Conservation (phyloP, 2,797 vertebrate species). For the Acanthurus lineatus region DNA sequence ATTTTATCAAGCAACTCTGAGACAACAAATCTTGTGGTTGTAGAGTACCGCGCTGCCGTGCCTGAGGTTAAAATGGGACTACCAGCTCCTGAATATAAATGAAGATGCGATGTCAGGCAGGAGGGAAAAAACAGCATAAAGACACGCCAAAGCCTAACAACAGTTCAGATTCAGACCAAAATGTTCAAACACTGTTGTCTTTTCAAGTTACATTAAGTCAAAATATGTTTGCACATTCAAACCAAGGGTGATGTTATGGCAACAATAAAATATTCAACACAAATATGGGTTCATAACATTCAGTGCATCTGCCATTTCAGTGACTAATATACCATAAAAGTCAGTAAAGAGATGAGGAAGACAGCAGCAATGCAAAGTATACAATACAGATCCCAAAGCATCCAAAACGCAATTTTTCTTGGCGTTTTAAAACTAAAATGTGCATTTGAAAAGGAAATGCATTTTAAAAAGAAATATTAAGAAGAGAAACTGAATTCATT, state of each 20-base stretch:
- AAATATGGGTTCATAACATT: neutral
- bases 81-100: constrained; percentile 56
- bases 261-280: neutral
- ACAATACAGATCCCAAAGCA: neutral
- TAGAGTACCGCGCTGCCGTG: neutral
- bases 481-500: neutral
- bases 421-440: neutral
- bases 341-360: neutral
- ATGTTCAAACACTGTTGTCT: constrained; percentile 11
- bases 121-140: constrained; percentile 13
- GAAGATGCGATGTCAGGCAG: constrained; percentile 18
- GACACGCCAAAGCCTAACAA: constrained; percentile 4
- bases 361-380: no score
- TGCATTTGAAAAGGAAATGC: neutral
- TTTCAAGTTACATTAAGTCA: constrained; percentile 7
- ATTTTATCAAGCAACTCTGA: neutral
- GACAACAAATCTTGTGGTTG: neutral
- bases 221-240: neutral
- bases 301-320: neutral
- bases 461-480: neutral
- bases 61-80: neutral
- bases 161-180: constrained; percentile 14
- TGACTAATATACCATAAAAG: neutral
- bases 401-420: no score
- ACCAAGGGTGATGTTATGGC: neutral